A percentile compares a stretch with the other conserved stretches of the same genome.
phyloP scores from a whole-genome alignment of 2,797 vertebrate genomes.

The Epinephelus malabaricus region DNA sequence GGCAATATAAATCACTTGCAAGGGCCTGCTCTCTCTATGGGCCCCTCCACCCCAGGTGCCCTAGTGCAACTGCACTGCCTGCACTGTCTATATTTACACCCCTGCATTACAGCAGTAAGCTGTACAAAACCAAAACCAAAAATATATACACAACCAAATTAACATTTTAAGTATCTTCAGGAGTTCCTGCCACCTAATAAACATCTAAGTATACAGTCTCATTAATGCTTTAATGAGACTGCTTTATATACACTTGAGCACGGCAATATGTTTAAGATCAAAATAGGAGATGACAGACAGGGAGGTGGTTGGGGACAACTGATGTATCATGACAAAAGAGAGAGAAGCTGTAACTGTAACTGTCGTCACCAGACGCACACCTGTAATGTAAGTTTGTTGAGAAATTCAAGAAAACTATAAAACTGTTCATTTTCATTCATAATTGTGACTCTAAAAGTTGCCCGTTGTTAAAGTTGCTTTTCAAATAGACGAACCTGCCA shows the following conservation, averaged over 20 bases:
- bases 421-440: background rate
- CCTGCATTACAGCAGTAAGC: too few relatives aligned
- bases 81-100: too few relatives aligned
- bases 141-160: background rate
- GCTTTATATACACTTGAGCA: conserved; percentile 48
- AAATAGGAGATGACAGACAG: conserved; percentile 37
- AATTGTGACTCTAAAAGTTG: background rate
- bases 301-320: background rate
- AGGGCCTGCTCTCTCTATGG: too few relatives aligned
- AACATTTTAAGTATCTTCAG: background rate
- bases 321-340: background rate
- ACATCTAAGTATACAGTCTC: conserved; percentile 58
- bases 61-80: too few relatives aligned
- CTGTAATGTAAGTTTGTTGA: background rate
- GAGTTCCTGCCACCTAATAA: conserved; percentile 36
- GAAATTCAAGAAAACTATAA: background rate
- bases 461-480: background rate
- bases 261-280: conserved; percentile 1
- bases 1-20: too few relatives aligned
- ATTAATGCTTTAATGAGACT: conserved; percentile 55
- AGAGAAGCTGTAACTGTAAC: background rate
- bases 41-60: too few relatives aligned
- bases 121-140: too few relatives aligned
- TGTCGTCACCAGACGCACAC: background rate
- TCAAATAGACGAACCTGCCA: background rate